phyloP scores from a whole-genome alignment of 2,797 vertebrate genomes.

The Paramormyrops hopkinsi region DNA sequence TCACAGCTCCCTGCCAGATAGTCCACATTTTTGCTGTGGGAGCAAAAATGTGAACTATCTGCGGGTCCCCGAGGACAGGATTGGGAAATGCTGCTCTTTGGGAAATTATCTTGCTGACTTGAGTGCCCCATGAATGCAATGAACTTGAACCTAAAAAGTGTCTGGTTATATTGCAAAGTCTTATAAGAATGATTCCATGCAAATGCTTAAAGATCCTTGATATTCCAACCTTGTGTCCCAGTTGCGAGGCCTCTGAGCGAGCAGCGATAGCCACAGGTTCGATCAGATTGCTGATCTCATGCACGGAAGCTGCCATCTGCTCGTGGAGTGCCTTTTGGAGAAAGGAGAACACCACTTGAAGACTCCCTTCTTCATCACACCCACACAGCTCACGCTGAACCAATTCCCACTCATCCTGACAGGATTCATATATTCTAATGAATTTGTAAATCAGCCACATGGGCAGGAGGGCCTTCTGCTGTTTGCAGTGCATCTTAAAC shows the following conservation, averaged over 20 bases:
- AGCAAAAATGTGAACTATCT: background rate
- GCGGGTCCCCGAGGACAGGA: background rate
- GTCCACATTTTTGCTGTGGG: background rate
- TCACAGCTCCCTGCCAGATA: background rate
- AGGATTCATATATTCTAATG: background rate
- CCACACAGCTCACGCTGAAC: background rate
- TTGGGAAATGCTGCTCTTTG: background rate
- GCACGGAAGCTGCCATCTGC: conserved; percentile 92
- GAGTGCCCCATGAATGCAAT: background rate
- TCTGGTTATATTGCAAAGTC: no score
- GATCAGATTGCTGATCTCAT: conserved; percentile 92
- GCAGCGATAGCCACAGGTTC: conserved; percentile 85
- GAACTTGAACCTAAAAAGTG: background rate
- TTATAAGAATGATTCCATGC: background rate
- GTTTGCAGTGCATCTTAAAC: background rate
- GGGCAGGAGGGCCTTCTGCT: background rate
- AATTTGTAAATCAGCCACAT: background rate
- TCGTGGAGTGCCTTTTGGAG: conserved; percentile 78
- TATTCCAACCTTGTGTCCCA: conserved; percentile 90
- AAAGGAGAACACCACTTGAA: background rate
- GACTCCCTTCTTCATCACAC: background rate
- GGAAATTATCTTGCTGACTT: background rate
- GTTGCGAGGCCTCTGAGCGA: conserved; percentile 83
- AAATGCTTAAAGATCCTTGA: background rate
- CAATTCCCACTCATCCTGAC: background rate